Evolutionary conservation across 2,797 vertebrate genomes (phyloP), one percentile per base, ranked within the genome.

Genomic region (Buceros bicornis): DNA sequence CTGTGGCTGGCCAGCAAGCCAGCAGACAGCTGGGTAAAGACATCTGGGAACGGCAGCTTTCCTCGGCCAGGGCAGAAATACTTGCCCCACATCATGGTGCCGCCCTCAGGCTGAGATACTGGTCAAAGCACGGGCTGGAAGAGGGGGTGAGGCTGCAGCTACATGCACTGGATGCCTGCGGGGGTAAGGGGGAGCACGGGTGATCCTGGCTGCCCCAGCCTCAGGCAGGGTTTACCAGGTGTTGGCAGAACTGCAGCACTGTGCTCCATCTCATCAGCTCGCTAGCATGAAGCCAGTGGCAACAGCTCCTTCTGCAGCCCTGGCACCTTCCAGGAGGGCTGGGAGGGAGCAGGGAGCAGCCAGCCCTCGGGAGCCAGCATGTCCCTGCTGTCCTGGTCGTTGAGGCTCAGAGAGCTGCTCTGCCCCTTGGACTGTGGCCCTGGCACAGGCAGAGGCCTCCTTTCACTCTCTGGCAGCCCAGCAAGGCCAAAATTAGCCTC

Each of bases 401-500:
- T 0, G 0, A 35, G n/a, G 8, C 43, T 84, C 58, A 51, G 35
- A 42, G 45, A 80, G 11, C 16, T 1, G 5, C 43, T 47, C 58
- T 51, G 17, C 43, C 42, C 35, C 40, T 65, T 28, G 31, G 33
- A 56, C 42, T 6, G 2, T 1, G 1, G 66, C 33, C 29, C 50
- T 0, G 0, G 33, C 28, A 54, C 48, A 50, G 28, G 33, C 1
- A 6, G 62, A 72, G 16, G 19, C 24, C 43, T 74, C 35, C 25
- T 56, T 70, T 82, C 12, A 5, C 29, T 33, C 35, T 35, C 58
- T n/a, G 85, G 56, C 82, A 93, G 73, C n/a, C 81, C 85, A 21
- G 82, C 84, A 71, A 73, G 60, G 87, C 96, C 97, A 95, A 97
- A 98, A 97, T 98, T 97, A 97, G 97, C 91, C 85, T 93, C 78